Evolutionary conservation across 2,797 vertebrate species (phyloP).

Genomic region (Crypturellus tataupa): DNA sequence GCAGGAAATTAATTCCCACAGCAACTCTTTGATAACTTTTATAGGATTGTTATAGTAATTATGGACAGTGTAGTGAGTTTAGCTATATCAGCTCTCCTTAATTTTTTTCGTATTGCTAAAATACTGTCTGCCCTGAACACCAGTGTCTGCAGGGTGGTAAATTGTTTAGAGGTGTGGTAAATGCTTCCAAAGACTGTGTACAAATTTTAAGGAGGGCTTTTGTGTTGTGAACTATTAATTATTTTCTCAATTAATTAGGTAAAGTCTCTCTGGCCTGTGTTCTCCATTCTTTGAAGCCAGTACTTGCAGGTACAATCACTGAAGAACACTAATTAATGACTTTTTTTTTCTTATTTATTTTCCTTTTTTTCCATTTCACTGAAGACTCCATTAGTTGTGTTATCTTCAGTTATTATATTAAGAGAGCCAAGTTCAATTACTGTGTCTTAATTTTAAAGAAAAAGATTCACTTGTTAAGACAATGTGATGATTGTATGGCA

Average conservation of each 20-base stretch:
- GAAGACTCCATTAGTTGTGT: not conserved
- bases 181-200: not conserved
- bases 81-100: not conserved
- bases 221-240: not conserved
- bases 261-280: not conserved
- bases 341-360: not conserved
- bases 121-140: not conserved
- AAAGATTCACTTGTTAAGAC: not conserved
- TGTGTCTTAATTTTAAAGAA: not conserved
- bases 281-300: not conserved
- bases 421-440: not conserved
- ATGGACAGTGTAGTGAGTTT: rapidly evolving
- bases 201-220: not conserved
- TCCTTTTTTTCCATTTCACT: not conserved
- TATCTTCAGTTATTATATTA: not conserved
- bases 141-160: rapidly evolving
- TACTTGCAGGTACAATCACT: not conserved
- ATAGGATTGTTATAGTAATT: not conserved
- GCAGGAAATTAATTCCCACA: too few species aligned
- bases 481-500: not conserved
- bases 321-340: not conserved
- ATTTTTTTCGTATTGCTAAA: not conserved
- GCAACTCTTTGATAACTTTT: not conserved
- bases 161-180: not conserved
- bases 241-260: not conserved